Base-by-base conservation (phyloP, 2,113 vertebrate genomes). In the Tenebrosternarchus preto region DNA sequence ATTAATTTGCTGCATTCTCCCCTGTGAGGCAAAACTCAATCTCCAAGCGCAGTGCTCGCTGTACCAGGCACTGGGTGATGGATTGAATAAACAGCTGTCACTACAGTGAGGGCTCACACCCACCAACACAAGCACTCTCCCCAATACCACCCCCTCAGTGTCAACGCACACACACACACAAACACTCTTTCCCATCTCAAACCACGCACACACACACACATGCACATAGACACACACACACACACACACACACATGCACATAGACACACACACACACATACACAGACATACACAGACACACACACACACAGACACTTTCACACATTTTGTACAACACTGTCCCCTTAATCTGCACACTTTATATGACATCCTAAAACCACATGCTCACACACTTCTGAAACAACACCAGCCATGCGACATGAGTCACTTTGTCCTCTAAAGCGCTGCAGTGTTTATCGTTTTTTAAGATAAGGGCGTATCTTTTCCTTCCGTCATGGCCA, bases 1-100 rank as follows among this genome's bases (percentile, higher is more conserved):
- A 98, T 99, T 99, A 96, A 98, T 99, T 98, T 99, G 96, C 95
- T 97, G 94, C 92, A 84, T 94, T 94, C 93, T 97, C 93, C 92
- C 93, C 93, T 94, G 94, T 94, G 95, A 95, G 94, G 92, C 93
- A 95, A 87, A 96, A 96, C 95, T 96, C 95, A 95, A 96, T 96
- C 96, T 95, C 94, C 94, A 92, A 89, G 90, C 91, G 89, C 89
- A 90, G 92, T 91, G 91, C 92, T 90, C 86, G 90, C 91, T 85
- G 83, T 91, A 88, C 94, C 92, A 91, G 92, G 92, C 90, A 94
- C 95, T 92, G 74, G 24, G 94, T 97, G 98, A 99, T 98, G 95
- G 98, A 99, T 99, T 98, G 94, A 95, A 96, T 83, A 88, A 96
- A 94, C 85, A 94, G 95, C 95, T 96, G 96, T 96, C 96, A 95